Evolutionary conservation across 2,113 vertebrate genomes (phyloP).

Genomic region (Macheiramphus alcinus): DNA sequence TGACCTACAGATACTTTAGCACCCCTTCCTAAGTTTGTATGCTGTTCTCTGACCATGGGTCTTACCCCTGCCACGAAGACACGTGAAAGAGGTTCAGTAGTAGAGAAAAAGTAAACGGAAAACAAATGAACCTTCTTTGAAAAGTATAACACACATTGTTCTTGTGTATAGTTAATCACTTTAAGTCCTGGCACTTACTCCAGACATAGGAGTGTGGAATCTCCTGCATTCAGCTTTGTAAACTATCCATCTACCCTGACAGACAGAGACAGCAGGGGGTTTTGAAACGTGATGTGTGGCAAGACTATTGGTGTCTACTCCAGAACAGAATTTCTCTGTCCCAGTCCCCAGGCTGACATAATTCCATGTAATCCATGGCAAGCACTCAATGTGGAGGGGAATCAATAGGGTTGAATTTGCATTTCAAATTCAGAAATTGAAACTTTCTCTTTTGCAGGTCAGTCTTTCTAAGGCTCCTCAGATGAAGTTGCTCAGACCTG

Average conservation of each 20-base stretch:
- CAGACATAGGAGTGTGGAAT: not conserved
- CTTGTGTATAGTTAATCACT: not conserved
- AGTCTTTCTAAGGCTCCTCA: not conserved
- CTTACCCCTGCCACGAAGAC: not conserved
- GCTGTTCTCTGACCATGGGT: not conserved
- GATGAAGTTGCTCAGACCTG: not conserved
- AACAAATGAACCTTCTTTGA: not conserved
- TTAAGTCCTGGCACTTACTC: not conserved
- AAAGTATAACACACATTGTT: not conserved
- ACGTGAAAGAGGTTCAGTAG: not conserved
- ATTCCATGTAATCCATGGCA: not conserved
- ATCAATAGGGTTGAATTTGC: not conserved
- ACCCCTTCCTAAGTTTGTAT: not conserved
- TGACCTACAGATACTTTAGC: not conserved
- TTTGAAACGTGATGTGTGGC: not conserved
- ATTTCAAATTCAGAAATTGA: not conserved
- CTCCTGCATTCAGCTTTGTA: not conserved
- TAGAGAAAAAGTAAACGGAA: not conserved
- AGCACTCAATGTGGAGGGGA: not conserved
- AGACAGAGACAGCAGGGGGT: not conserved
- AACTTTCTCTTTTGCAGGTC: not conserved
- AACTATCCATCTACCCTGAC: not conserved
- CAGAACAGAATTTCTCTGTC: not conserved
- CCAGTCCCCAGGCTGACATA: not conserved
- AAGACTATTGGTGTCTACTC: not conserved